These are phyloP conservation scores for Hydropotes inermis DNA, from an alignment of 2,113 vertebrate genomes.

Conservation along the genomic window DNA sequence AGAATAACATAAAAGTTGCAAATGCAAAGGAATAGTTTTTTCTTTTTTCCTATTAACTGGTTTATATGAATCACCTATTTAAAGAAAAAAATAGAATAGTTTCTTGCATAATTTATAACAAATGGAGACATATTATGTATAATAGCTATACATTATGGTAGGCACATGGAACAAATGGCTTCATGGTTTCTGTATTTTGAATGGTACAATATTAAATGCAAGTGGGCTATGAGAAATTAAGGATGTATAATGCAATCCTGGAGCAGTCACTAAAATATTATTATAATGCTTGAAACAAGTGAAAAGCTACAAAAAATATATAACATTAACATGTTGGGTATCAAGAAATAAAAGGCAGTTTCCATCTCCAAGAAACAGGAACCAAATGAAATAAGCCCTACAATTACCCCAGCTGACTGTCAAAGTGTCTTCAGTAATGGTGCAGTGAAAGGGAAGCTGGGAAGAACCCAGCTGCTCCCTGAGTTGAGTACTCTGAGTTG, in stretches of 20 bases:
- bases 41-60: neutral
- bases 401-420: neutral
- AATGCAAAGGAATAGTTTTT: neutral
- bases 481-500: neutral
- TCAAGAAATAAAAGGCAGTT: neutral
- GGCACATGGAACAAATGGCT: neutral
- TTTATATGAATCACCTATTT: constrained; percentile 26
- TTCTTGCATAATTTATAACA: neutral
- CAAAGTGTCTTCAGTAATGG: neutral
- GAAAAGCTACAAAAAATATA: neutral
- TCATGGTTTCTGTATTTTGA: neutral
- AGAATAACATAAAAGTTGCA: neutral
- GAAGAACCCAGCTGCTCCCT: neutral
- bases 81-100: constrained; percentile 6
- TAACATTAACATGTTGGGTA: neutral
- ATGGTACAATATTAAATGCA: neutral
- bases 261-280: constrained; percentile 5
- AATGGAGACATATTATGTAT: neutral
- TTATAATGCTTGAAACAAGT: neutral
- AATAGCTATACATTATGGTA: neutral
- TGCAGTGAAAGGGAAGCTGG: neutral
- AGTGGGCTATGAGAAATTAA: neutral
- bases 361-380: neutral
- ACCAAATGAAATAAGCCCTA: neutral
- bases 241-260: neutral